Evolutionary conservation across 2,888 invertebrate species (phyloP), one percentile per base, ranked within the genome.

Genomic region (Encarsia formosa): DNA sequence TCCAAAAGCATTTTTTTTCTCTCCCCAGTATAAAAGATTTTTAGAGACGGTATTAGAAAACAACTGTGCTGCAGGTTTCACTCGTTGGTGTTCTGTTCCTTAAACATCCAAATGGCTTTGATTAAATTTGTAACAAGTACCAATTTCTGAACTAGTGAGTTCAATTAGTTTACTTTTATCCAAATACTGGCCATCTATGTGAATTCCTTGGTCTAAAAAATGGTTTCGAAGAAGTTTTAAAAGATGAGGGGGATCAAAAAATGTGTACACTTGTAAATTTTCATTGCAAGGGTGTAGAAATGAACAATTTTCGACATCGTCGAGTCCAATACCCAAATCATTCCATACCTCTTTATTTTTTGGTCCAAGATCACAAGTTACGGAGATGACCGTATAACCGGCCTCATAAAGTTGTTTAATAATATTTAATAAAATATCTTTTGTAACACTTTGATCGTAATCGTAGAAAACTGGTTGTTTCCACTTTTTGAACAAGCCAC

Each of bases 391-490:
- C 22, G 65, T 63, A 19, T 37, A 59, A 50, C 55, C 63, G 22
- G 51, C 43, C 20, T 46, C 49, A n/a, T n/a, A n/a, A n/a, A n/a
- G n/a, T n/a, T n/a, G n/a, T n/a, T n/a, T n/a, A n/a, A 65, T 64
- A n/a, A 62, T 51, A 16, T 57, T 24, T 8, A 49, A 24, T 13
- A 64, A 41, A 44, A 60, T 58, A 15, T 62, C 53, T 51, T 59
- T 59, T 34, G 58, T 58, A 61, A 63, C 63, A n/a, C 56, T 35
- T 32, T 50, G 53, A 51, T 65, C 65, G 54, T 61, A 63, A 43
- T 59, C 35, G 52, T 63, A 64, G 56, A 48, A 65, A 18, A 66
- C 34, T 6, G 61, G 62, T 49, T 65, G 61, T 45, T 65, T 65
- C 63, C 63, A 65, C 1, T 49, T 44, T 8, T 40, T 29, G 52